Evolutionary conservation across 2,113 vertebrate genomes (phyloP), one percentile per base, ranked within the genome.

Genomic region (Chaetura pelagica): DNA sequence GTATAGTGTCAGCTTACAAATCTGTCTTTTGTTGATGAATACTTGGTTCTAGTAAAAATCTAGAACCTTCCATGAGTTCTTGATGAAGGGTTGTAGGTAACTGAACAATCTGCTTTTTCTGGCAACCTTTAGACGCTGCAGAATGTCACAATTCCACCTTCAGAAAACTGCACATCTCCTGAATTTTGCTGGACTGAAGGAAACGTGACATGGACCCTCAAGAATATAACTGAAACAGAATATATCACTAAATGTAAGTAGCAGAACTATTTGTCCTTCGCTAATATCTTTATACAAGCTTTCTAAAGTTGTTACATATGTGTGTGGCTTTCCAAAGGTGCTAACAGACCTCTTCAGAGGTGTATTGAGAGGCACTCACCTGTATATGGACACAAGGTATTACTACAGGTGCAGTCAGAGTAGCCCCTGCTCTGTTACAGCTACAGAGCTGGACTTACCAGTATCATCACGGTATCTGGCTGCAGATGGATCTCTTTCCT

Each of bases 161-260:
- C 88, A 19, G 96, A 80, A 5, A 98, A 97, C 89, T 99, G 99
- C 94, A 97, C 98, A 0, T 87, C 87, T 10, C 75, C 95, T 17
- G 96, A 82, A 3, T 30, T 96, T 52, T 99, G 99, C 89, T 99
- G 98, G 98, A 74, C 5, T 2, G 96, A 97, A 0, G 98, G 96
- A 63, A 96, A 97, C 10, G 0, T 9, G 12, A 98, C 96, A 15
- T 98, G 97, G 98, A 98, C 98, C 40, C 15, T 98, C 55, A 87
- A 91, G 96, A 99, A 99, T 29, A 4, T 95, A 52, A 98, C 98
- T 18, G 64, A 78, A 71, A 97, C 48, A 40, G 93, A 98, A 7
- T 61, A 98, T 87, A 86, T 97, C 52, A 61, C 90, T 74, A 99
- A 97, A 98, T 99, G 99, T 99, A 98, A 98, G 99, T 95, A 71